Conservation (phyloP, 2,113 vertebrate genomes). For the Gymnogyps californianus region DNA sequence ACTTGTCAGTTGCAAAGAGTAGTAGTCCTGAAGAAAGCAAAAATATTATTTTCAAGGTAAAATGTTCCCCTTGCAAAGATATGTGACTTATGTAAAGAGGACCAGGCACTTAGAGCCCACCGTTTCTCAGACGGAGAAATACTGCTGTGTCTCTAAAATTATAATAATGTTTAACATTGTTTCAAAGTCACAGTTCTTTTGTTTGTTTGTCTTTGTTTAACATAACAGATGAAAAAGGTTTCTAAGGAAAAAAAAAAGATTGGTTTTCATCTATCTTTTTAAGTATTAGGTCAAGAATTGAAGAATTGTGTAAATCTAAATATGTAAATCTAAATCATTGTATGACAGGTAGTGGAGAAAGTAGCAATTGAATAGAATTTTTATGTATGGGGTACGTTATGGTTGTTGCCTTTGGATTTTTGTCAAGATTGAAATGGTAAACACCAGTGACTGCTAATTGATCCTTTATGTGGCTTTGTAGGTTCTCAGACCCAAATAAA, state of each 20-base stretch:
- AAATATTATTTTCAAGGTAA: background rate
- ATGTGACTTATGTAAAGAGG: background rate
- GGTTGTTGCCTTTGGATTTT: background rate
- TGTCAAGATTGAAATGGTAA: background rate
- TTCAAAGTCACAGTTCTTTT: background rate
- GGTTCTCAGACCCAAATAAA: background rate
- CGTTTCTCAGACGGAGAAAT: background rate
- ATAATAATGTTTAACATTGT: background rate
- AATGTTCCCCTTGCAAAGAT: background rate
- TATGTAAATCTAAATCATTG: background rate
- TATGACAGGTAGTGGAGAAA: background rate
- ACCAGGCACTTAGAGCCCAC: background rate
- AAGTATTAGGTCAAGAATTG: background rate
- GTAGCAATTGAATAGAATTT: background rate
- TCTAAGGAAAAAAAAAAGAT: background rate
- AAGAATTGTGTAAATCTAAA: background rate
- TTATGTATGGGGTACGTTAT: background rate
- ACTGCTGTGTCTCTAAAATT: background rate
- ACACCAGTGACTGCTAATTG: background rate
- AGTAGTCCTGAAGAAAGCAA: background rate
- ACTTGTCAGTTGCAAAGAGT: background rate
- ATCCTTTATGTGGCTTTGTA: background rate
- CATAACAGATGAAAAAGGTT: background rate
- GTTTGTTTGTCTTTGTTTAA: background rate
- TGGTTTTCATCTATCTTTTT: background rate